Evolutionary conservation across 2,888 invertebrate genomes (phyloP).

Genomic region (Eupithecia centaureata): DNA sequence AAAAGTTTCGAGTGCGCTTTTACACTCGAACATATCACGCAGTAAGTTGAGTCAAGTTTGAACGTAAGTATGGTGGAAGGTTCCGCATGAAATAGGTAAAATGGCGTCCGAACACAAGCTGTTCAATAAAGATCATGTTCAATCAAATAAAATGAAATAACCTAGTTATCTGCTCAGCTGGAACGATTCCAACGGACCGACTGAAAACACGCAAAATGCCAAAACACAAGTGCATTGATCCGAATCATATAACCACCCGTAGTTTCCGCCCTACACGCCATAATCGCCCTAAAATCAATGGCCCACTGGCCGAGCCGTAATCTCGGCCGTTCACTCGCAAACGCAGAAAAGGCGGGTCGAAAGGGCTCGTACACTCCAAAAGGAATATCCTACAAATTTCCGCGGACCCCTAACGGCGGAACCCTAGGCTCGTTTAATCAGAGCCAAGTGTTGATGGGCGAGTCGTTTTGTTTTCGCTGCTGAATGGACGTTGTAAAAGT

Average conservation of each 20-base stretch:
- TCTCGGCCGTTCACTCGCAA: conserved; percentile 43
- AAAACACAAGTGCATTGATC: conserved; percentile 24
- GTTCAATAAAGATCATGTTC: background rate
- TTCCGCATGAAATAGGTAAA: background rate
- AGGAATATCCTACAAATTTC: conserved; percentile 46
- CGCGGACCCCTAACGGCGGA: conserved; percentile 34
- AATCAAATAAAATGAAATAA: conserved; percentile 1
- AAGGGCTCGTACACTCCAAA: conserved; percentile 3
- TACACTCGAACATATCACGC: conserved; percentile 15
- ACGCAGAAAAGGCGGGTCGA: conserved; percentile 46
- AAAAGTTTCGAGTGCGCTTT: conserved; percentile 35
- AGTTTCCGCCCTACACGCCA: conserved; percentile 25
- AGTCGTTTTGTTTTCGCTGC: conserved; percentile 52
- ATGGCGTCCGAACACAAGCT: background rate
- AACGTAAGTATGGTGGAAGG: background rate
- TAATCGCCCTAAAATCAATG: conserved; percentile 31
- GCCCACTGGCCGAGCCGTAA: conserved; percentile 33
- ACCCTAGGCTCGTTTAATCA: conserved; percentile 44
- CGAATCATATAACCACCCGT: conserved; percentile 26
- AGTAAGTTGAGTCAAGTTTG: background rate
- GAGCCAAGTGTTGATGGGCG: conserved; percentile 40
- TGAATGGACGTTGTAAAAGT: conserved; percentile 43
- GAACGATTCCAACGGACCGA: conserved; percentile 10
- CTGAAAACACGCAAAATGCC: conserved; percentile 6
- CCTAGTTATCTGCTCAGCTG: conserved; percentile 4